A percentile compares a stretch with the other conserved stretches of the same genome.
These are phyloP conservation scores for Marisa cornuarietis DNA, from an alignment of 1,140 invertebrate species.

Conservation along the genomic window DNA sequence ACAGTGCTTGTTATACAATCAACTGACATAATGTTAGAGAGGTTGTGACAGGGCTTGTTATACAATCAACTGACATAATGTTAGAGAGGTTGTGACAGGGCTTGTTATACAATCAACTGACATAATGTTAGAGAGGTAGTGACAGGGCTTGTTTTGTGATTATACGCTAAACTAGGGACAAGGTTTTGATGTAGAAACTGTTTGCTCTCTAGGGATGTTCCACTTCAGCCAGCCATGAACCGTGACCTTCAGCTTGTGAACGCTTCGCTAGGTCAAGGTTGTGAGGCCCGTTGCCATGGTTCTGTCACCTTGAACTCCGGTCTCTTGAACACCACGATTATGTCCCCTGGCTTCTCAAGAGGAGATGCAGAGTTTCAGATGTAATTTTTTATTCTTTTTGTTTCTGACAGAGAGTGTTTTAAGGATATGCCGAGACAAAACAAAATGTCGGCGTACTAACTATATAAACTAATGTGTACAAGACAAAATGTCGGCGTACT, in stretches of 20 bases:
- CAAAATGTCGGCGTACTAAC: too few species aligned
- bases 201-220: slow-evolving; percentile 2
- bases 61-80: too few species aligned
- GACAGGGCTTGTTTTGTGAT: too few species aligned
- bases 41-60: too few species aligned
- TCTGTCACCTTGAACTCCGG: not conserved
- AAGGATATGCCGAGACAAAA: not conserved
- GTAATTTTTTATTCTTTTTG: not conserved
- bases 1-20: too few species aligned
- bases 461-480: too few species aligned
- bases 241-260: slow-evolving; percentile 12
- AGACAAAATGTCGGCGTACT: too few species aligned
- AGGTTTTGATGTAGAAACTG: not conserved
- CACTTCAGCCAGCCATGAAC: slow-evolving; percentile 13
- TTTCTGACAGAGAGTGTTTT: not conserved
- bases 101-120: too few species aligned
- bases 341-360: not conserved
- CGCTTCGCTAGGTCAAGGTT: slow-evolving; percentile 9
- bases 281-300: slow-evolving; percentile 16
- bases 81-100: too few species aligned
- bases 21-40: too few species aligned
- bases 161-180: too few species aligned
- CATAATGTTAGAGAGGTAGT: too few species aligned
- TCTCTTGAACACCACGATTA: not conserved
- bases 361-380: not conserved